Conservation (phyloP, 2,797 vertebrate genomes). For the Sebastes melanostomus region DNA sequence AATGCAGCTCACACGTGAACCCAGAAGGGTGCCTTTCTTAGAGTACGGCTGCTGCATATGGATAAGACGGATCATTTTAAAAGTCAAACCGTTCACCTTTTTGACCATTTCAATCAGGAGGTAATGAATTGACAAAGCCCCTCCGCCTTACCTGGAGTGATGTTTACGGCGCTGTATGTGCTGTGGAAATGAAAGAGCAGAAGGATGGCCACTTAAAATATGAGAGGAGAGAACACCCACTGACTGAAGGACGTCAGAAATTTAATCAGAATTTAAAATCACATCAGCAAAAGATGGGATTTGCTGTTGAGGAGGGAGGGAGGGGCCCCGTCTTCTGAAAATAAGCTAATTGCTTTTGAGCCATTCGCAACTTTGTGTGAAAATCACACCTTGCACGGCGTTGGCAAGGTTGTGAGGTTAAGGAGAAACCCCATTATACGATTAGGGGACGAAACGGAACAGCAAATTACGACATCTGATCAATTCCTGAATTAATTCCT, state of each 20-base stretch:
- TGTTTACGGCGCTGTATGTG: conserved; percentile 33
- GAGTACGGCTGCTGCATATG: conserved; percentile 24
- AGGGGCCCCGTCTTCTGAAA: conserved; percentile 55
- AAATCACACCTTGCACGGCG: conserved; percentile 40
- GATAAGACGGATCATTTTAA: conserved; percentile 37
- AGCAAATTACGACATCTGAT: conserved; percentile 60
- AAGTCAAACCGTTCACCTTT: conserved; percentile 38
- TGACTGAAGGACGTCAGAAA: conserved; percentile 79
- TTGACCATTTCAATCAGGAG: conserved; percentile 36
- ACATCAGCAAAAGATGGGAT: conserved; percentile 77
- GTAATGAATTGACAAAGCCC: conserved; percentile 42
- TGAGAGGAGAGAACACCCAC: conserved; percentile 35
- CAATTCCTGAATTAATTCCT: conserved; percentile 66
- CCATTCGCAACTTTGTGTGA: conserved; percentile 62
- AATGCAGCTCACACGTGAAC: conserved; percentile 40
- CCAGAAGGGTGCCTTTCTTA: background rate
- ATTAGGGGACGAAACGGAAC: conserved; percentile 65
- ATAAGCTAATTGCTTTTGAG: conserved; percentile 75
- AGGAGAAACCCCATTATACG: conserved; percentile 71
- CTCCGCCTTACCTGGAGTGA: background rate
- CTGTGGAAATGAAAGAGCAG: conserved; percentile 22
- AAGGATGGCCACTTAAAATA: conserved; percentile 44
- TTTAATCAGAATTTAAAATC: conserved; percentile 84
- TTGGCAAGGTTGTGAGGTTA: conserved; percentile 67
- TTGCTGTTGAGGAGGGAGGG: conserved; percentile 45